Base-by-base conservation (phyloP, 2,113 vertebrate species). In the Callorhinus ursinus region DNA sequence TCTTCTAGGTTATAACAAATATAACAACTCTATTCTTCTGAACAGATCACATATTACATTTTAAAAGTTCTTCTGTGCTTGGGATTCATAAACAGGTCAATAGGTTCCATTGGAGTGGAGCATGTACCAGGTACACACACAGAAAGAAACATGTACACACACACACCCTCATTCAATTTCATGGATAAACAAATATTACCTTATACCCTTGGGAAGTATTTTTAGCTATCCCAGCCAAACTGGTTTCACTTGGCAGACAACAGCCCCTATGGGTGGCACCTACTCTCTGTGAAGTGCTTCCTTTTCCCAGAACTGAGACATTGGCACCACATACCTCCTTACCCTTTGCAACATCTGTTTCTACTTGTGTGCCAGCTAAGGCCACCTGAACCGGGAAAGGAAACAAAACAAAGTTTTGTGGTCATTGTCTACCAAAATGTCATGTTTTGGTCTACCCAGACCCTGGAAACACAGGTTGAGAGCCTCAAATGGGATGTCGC, bases 181-280 rank as follows among this genome's bases (percentile, higher is more conserved):
- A 74, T 13, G 26, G 46, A 49, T 95, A 97, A 95, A 84, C 88
- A 97, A 97, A 80, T 67, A 97, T 88, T 93, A 91, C 84, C 57
- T 72, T 97, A 71, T 36, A 67, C 86, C n/a, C 90, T 71, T 39
- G 65, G 90, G 86, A 93, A 87, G 63, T 96, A 13, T 92, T 96
- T 95, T 92, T 92, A 74, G 71, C 90, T 97, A 42, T 95, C 87
- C 96, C 96, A 84, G 74, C 42, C 96, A 95, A 97, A 96, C 97
- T 97, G 96, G 98, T 98, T 98, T 98, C 13, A 5, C 96, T 98
- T 98, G 97, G 97, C 97, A 98, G 74, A 86, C 69, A 59, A 26
- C 57, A 96, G 49, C 51, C 82, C 31, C 67, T 92, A 57, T 89
- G 97, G 96, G 96, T 97, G 96, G 93, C 63, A 97, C 97, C 95